Conservation (phyloP, 2,113 vertebrate species). For the Cyanistes caeruleus region DNA sequence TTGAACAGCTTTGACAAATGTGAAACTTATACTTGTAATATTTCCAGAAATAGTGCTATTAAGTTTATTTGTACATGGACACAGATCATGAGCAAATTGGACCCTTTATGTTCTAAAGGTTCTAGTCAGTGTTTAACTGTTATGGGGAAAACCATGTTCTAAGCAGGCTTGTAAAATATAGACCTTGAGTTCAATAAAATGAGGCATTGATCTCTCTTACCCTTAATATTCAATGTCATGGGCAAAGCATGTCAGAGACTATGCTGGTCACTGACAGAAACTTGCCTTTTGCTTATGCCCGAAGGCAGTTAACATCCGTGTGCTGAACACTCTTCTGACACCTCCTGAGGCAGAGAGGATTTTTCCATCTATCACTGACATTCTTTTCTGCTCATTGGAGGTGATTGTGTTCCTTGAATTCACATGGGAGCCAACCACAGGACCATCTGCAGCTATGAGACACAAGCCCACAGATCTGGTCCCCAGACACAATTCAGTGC, state of each 20-base stretch:
- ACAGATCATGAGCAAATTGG: conserved; percentile 70
- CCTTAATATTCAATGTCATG: conserved; percentile 44
- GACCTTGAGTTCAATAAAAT: conserved; percentile 25
- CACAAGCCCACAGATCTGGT: neutral
- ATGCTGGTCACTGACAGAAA: neutral
- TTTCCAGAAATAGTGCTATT: conserved; percentile 74
- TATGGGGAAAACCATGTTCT: neutral
- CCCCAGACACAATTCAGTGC: neutral
- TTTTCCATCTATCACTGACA: neutral
- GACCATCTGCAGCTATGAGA: neutral
- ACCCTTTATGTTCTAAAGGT: conserved; percentile 51
- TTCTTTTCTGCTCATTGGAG: neutral
- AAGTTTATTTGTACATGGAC: conserved; percentile 71
- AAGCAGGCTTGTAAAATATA: neutral
- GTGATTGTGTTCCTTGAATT: neutral
- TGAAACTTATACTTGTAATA: conserved; percentile 67
- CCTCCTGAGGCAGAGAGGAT: neutral
- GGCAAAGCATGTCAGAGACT: neutral
- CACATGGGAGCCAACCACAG: neutral
- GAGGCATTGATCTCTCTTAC: conserved; percentile 28
- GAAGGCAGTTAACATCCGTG: neutral
- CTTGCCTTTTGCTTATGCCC: neutral
- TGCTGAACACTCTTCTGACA: neutral
- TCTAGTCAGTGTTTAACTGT: conserved; percentile 55
- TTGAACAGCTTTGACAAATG: conserved; percentile 72